Base-by-base conservation (phyloP, 2,888 invertebrate genomes). In the Cabera pusaria region DNA sequence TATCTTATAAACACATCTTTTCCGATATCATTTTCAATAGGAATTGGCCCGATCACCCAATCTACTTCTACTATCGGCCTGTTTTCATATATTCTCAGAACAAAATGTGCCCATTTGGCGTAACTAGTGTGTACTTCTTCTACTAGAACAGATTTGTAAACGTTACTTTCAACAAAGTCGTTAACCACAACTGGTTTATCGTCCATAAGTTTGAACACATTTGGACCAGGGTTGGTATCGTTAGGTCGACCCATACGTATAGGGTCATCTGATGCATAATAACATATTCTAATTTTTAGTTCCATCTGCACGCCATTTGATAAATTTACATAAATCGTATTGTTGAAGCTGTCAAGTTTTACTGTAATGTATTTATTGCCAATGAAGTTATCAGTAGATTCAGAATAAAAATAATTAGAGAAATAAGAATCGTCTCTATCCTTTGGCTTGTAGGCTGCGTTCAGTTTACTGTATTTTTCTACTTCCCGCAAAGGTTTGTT, bases 41-140 rank as follows among this genome's bases (percentile, higher is more conserved):
- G 94, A 40, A 96, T 92, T 0, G 96, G 94, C 0, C 96, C 96
- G 2, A 95, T 90, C 0, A 95, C 56, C 96, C 96, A 96, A 55
- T 96, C 93, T 8, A 95, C 91, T 64, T 96, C 96, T 0, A 94
- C 67, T 8, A 89, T 77, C 0, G 91, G 86, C 4, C 90, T 90
- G 4, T 87, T 87, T 4, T 87, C 83, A 57, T 95, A 95, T 4
- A 96, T 65, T 33, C 94, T 90, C 0, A 96, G 79, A 0, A 93
- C 91, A 64, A 96, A 93, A n/a, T 93, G 94, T 0, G 94, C 88
- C 93, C 95, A 98, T 0, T 92, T 83, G 0, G 74, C 49, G 18
- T 59, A 74, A 9, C 49, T 56, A 51, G 93, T 92, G 49, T 94
- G 94, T 0, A 96, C 78, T 82, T 99, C 98, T 40, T 94, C 89